Conservation (phyloP, 2,113 vertebrate genomes). For the Gobius niger region DNA sequence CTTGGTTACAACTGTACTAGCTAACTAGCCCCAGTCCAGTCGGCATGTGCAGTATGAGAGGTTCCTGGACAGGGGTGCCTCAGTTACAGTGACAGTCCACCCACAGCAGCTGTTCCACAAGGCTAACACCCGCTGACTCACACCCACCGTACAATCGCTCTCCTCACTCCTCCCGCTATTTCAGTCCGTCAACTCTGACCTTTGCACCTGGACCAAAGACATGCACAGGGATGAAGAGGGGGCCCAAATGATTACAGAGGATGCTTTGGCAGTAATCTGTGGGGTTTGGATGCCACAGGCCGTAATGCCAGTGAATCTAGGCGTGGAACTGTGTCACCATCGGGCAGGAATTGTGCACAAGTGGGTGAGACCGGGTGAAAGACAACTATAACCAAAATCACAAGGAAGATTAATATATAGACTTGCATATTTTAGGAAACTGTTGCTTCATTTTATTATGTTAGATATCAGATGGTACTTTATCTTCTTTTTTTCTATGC, state of each 20-base stretch:
- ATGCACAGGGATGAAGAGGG: background rate
- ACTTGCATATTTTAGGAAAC: too few species aligned
- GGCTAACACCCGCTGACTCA: constrained; percentile 12
- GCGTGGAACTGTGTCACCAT: background rate
- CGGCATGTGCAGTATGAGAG: too few species aligned
- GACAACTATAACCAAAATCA: background rate
- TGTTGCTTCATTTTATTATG: too few species aligned
- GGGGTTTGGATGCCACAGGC: background rate
- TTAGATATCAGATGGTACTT: too few species aligned
- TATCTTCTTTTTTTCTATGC: too few species aligned
- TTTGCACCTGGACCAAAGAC: constrained; percentile 11
- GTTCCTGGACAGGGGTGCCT: background rate
- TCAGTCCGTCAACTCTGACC: constrained; percentile 25
- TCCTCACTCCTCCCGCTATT: constrained; percentile 11
- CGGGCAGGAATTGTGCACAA: background rate
- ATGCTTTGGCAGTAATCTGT: background rate
- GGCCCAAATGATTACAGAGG: background rate
- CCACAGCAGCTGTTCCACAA: constrained; percentile 40
- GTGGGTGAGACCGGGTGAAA: background rate
- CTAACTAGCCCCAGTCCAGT: too few species aligned
- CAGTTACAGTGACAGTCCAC: constrained; percentile 15
- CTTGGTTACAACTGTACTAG: too few species aligned
- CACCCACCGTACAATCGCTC: background rate
- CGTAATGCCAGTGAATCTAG: background rate
- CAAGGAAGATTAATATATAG: too few species aligned